Evolutionary conservation across 1,140 invertebrate genomes (phyloP).

Genomic region (Bathynomus jamesi): DNA sequence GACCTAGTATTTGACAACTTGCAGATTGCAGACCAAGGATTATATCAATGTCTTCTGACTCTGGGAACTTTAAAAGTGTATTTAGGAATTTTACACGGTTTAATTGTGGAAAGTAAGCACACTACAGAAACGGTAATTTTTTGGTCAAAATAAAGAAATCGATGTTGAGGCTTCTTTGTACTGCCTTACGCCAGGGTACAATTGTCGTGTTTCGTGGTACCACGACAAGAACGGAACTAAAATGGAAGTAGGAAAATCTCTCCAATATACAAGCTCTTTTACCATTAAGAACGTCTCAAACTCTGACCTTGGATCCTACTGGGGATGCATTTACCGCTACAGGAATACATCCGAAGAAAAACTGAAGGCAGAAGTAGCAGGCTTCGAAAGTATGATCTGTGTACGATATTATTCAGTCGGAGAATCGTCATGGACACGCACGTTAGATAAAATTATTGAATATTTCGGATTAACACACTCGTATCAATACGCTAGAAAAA

Average conservation of each 20-base stretch:
- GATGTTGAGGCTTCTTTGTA: background rate
- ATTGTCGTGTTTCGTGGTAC: background rate
- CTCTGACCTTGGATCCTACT: background rate
- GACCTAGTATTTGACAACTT: background rate
- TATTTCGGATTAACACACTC: background rate
- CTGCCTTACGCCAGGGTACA: background rate
- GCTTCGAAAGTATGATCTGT: no score
- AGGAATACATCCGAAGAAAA: no score
- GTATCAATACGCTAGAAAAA: background rate
- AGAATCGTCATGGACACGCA: no score
- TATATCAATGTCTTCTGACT: background rate
- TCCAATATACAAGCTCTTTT: background rate
- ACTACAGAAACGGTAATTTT: background rate
- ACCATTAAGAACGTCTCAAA: background rate
- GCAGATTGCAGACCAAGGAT: background rate
- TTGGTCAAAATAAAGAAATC: background rate
- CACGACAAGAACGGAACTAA: background rate
- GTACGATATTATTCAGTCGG: no score
- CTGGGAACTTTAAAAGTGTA: background rate
- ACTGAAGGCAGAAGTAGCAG: no score
- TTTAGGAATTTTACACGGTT: background rate
- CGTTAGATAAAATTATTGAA: background rate
- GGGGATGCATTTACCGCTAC: background rate
- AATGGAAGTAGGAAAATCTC: background rate
- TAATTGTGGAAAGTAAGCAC: background rate